Evolutionary conservation across 2,113 vertebrate species (phyloP), one percentile per base, ranked within the genome.

Genomic region (Urocynchramus pylzowi): DNA sequence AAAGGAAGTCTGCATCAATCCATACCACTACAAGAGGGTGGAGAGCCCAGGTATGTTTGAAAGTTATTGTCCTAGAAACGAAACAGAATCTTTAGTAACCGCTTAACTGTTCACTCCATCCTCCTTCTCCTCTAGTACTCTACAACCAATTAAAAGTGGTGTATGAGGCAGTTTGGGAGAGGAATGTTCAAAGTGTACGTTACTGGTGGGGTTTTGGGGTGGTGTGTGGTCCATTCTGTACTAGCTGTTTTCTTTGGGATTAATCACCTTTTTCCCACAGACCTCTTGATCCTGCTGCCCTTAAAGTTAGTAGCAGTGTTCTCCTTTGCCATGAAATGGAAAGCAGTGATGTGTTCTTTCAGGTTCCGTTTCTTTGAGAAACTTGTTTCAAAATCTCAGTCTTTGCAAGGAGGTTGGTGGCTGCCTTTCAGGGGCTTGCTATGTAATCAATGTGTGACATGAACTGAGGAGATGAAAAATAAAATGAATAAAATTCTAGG

Each of bases 1-100:
- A 98, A 99, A 99, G 98, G 99, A 99, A 98, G 99, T 99, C 92
- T 99, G 99, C 98, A 99, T 99, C 97, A 99, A 99, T 97, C 99
- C 99, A 6, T 99, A 99, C 98, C 99, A 99, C 98, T 99, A 99
- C 97, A 99, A 99, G 96, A 98, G 99, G 95, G 99, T 99, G 93
- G 99, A 99, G 95, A 99, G 99, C 98, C 99, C 99, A 96, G 99
- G 99, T 99, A 97, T 73, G 98, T 97, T 95, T 94, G 61, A 87
- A 59, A 5, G 2, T 42, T 28, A 3, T 22, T 54, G 31, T 70
- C 45, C 39, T 63, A 30, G 68, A 76, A 93, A 9, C n/a, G 18
- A 24, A 59, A 37, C 13, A 41, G 15, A 61, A 53, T 73, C 24
- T 69, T 8, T 16, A 60, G 45, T 53, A 49, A 16, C 14, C 14